These are phyloP conservation scores for Apomyelois bistriatella DNA, from an alignment of 2,888 invertebrate species.

Conservation along the genomic window DNA sequence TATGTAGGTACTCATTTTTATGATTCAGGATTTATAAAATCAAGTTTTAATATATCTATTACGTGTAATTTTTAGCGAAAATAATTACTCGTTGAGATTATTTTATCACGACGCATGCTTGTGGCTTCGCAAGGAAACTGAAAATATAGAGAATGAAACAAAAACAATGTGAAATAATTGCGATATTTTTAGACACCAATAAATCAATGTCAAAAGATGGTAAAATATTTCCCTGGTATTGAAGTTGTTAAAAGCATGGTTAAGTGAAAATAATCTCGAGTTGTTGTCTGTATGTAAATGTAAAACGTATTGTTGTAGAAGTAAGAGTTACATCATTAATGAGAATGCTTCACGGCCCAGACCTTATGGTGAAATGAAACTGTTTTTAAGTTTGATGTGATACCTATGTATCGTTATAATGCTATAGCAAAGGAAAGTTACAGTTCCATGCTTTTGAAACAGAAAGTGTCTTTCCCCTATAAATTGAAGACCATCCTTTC, in stretches of 20 bases:
- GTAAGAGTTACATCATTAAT: slow-evolving; percentile 23
- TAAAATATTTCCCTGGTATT: background rate
- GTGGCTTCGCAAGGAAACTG: too few species aligned
- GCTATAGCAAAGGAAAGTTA: too few species aligned
- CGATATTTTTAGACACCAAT: too few species aligned
- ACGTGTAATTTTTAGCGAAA: background rate
- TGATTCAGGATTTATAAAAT: background rate
- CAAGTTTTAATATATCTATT: background rate
- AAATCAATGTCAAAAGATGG: too few species aligned
- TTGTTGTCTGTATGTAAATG: slow-evolving; percentile 31
- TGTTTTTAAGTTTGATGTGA: background rate
- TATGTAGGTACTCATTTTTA: background rate
- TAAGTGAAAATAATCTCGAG: slow-evolving; percentile 19
- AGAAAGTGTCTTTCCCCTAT: too few species aligned
- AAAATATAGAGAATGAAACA: too few species aligned
- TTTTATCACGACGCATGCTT: slow-evolving; percentile 4
- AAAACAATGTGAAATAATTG: too few species aligned
- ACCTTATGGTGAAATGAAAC: background rate
- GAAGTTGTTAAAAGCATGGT: background rate
- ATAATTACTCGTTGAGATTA: slow-evolving; percentile 6
- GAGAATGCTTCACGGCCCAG: background rate
- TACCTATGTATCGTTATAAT: too few species aligned
- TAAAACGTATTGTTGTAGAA: slow-evolving; percentile 32
- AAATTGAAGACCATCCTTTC: too few species aligned
- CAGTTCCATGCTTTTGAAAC: too few species aligned